Percentiles rank a stretch among this genome's conserved stretches.
Evolutionary conservation across 1,140 invertebrate species (phyloP).

Genomic region (Pissodes strobi): DNA sequence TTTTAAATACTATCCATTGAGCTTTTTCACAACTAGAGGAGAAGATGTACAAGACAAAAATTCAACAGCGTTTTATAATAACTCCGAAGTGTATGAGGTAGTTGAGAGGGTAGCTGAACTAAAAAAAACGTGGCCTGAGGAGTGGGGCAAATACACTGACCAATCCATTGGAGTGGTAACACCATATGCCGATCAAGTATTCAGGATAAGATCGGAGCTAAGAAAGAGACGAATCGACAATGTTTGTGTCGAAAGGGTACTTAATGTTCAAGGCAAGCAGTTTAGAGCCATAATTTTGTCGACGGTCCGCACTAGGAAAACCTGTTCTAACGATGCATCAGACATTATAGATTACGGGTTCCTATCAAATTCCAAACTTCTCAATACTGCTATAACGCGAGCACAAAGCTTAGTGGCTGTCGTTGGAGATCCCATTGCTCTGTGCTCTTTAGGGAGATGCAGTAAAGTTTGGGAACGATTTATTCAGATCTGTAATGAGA

Average conservation of each 20-base stretch:
- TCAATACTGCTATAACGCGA: conserved; percentile 86
- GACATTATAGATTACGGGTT: conserved; percentile 82
- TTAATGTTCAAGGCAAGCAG: conserved; percentile 90
- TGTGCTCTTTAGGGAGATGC: conserved; percentile 83
- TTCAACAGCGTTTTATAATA: conserved; percentile 85
- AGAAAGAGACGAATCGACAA: conserved; percentile 73
- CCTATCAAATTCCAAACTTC: conserved; percentile 79
- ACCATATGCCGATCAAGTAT: conserved; percentile 85
- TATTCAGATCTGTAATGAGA: conserved; percentile 73
- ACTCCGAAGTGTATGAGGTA: conserved; percentile 80
- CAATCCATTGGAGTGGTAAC: conserved; percentile 83
- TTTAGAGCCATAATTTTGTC: conserved; percentile 85
- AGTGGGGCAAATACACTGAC: conserved; percentile 76
- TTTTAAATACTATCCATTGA: conserved; percentile 73
- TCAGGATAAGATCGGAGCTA: conserved; percentile 77
- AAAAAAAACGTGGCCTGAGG: conserved; percentile 71
- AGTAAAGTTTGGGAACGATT: conserved; percentile 85
- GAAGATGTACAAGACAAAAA: conserved; percentile 78
- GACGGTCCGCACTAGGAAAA: conserved; percentile 78
- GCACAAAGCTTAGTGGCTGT: conserved; percentile 87
- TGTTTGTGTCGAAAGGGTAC: conserved; percentile 82
- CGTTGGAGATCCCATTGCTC: conserved; percentile 84
- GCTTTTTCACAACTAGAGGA: conserved; percentile 81
- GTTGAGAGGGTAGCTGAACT: conserved; percentile 74
- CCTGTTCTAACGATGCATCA: conserved; percentile 65